A percentile compares a stretch with the other conserved stretches of the same genome.
These are phyloP conservation scores for Dasyprocta punctata DNA, from an alignment of 2,113 vertebrate genomes.

Conservation along the genomic window DNA sequence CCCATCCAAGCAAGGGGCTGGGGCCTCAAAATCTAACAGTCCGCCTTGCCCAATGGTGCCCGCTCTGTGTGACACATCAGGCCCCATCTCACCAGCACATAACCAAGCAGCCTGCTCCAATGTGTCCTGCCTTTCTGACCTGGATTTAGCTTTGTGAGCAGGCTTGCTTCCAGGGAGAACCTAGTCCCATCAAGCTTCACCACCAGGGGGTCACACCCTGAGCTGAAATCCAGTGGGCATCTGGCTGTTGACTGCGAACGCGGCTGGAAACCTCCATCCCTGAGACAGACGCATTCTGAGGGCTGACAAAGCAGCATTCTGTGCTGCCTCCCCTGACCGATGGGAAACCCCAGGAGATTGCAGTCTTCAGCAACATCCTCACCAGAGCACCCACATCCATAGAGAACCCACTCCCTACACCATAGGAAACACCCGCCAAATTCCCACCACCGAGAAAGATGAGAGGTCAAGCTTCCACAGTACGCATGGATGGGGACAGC, in stretches of 20 bases:
- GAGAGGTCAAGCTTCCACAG: background rate
- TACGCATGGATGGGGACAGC: too few species aligned
- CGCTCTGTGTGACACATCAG: background rate
- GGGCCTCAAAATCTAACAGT: background rate
- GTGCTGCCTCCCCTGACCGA: background rate
- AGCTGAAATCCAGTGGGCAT: background rate
- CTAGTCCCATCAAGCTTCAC: background rate
- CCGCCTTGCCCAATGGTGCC: background rate
- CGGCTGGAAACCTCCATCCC: background rate
- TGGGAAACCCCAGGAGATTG: background rate
- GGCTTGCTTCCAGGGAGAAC: background rate
- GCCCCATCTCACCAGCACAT: background rate
- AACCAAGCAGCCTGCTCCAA: background rate
- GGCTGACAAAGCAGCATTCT: background rate
- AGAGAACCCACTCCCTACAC: background rate
- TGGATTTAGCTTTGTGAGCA: background rate
- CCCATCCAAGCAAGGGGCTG: background rate
- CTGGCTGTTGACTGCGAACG: background rate
- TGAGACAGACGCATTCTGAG: fast-evolving
- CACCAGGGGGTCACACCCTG: background rate
- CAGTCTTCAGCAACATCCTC: background rate
- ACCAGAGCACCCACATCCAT: background rate
- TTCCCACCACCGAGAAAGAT: background rate
- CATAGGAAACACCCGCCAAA: background rate
- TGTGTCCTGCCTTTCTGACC: background rate